Base-by-base conservation (phyloP, 37 sponge, comb jelly and placozoan genomes). In the Halichondria panicea region DNA sequence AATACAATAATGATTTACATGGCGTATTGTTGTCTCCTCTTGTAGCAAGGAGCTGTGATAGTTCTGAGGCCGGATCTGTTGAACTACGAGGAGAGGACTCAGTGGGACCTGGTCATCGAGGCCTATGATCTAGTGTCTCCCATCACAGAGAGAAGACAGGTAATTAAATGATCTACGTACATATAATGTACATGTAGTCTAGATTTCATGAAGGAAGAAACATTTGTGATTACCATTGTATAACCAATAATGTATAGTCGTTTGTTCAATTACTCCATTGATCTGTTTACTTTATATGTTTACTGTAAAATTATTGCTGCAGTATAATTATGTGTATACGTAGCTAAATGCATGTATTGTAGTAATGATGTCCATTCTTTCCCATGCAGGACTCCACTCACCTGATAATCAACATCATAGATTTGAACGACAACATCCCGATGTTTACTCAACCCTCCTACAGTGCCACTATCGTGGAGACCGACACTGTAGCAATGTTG, bases 381-480 rank as follows among this genome's bases (percentile, higher is more conserved):
- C n/a, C n/a, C n/a, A n/a, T n/a, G n/a, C n/a, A 82, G 83, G 44
- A 38, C 24, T 41, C 74, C 15, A 53, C 75, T 18, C 65, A 74
- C n/a, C 19, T 72, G 12, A 48, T 54, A 5, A 41, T 82, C 31
- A 27, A 13, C 22, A 66, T 82, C 18, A 37, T 43, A 32, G 84
- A 84, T 69, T 59, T 74, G 6, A 84, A 84, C 43, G 84, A 84
- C 53, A 68, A 70, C 54, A 18, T 34, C 0, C 84, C 84, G 50
- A 37, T 66, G 54, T 76, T 76, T 31, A 31, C 43, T 18, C 13
- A 70, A 30, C 3, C 22, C 0, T 48, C 35, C 36, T 74, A 70
- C 55, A 61, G 15, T 54, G 84, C 77, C 4, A 50, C 63, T 24
- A 63, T 84, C 7, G 25, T 31, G 38, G 84, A 84, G 32, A 1